phyloP scores from a whole-genome alignment of 2,113 vertebrate species.

The Recurvirostra avosetta region DNA sequence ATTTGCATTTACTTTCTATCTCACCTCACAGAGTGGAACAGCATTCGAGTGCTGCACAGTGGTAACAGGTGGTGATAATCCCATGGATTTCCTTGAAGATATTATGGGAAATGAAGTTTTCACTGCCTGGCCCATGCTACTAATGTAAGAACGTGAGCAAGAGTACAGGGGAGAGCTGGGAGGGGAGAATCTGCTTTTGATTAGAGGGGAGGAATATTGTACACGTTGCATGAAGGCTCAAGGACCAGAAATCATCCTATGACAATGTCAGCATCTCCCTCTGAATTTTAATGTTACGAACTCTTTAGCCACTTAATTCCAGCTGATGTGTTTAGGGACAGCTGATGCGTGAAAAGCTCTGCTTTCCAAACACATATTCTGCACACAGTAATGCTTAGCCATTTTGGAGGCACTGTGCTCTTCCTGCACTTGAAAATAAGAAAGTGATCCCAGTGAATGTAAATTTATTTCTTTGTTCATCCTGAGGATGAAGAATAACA shows the following conservation, averaged over 20 bases:
- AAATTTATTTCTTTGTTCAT: neutral
- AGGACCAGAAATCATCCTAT: neutral
- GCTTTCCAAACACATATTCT: neutral
- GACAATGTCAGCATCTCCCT: neutral
- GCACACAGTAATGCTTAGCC: neutral
- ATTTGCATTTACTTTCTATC: neutral
- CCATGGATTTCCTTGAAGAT: conserved; percentile 42
- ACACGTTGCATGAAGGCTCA: neutral
- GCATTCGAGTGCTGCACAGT: neutral
- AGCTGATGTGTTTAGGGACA: neutral
- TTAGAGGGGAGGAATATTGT: neutral
- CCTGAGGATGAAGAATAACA: neutral
- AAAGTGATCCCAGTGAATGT: neutral
- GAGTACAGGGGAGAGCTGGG: conserved; percentile 17
- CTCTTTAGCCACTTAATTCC: neutral
- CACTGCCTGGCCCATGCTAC: neutral
- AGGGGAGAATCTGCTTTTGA: conserved; percentile 34
- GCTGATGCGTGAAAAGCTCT: neutral
- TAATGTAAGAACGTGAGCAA: conserved; percentile 1
- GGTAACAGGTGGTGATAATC: conserved; percentile 54
- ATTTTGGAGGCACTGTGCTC: neutral
- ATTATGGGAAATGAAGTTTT: conserved; percentile 56
- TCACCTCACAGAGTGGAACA: neutral
- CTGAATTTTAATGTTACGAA: neutral
- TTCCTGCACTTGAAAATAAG: neutral